Evolutionary conservation across 2,888 invertebrate genomes (phyloP), one percentile per base, ranked within the genome.

Genomic region (Charanyca ferruginea): DNA sequence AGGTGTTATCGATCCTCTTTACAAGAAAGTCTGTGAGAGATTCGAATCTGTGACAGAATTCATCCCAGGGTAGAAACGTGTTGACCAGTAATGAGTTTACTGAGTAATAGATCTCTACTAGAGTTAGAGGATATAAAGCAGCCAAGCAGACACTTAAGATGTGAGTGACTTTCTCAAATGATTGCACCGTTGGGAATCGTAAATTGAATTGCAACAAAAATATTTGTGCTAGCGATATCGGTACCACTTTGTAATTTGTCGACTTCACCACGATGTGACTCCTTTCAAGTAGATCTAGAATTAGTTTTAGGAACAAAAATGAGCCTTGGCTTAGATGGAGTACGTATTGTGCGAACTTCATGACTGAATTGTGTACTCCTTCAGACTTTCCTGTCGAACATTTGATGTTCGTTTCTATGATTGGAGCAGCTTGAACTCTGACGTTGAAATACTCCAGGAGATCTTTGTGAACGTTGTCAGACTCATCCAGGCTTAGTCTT

Each of bases 211-310:
- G 98, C 44, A 99, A 94, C 71, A 98, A 94, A 91, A 98, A 99
- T 87, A 99, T 98, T 93, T 99, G 98, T 4, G 98, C 98, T 68
- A 98, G 91, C 0, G 98, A 98, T 73, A 98, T 98, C 1, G 99
- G 98, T 53, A 99, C 96, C 16, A 98, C 98, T 96, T 99, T 99
- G 90, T 98, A 99, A 88, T 98, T 98, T 0, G 98, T 97, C 6
- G 99, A 99, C 93, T 99, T 99, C 44, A 98, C 97, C 18, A 99
- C 98, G 75, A 99, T 96, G 86, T 98, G 98, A 49, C 99, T 99
- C 83, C 97, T 96, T 90, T 99, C 99, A 79, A 99, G 97, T 80
- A 99, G 96, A 94, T 99, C 99, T 78, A 99, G 95, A 44, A 98
- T 98, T 60, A 99, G 96, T 95, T 99, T 99, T 73, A 98, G 97